Base-by-base conservation (phyloP, 2,888 invertebrate genomes). In the Lepidocyrtinus sp. region DNA sequence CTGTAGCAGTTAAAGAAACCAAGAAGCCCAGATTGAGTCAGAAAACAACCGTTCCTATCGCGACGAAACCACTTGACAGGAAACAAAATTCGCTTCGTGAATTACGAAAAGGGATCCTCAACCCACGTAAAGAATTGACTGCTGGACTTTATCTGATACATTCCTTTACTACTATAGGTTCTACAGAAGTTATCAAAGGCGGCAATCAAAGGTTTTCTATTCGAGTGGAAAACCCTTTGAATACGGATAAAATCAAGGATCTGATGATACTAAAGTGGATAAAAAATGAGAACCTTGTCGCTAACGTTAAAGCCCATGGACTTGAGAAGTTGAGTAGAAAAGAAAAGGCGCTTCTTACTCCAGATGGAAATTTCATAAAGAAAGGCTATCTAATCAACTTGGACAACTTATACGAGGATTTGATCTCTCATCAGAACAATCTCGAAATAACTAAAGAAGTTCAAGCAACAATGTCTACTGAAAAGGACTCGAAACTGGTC, bases 221-320 rank as follows among this genome's bases (percentile, higher is more conserved):
- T 5, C 17, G 45, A 1, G 26, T 26, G 0, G 36, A 27, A 2
- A 75, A 68, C 21, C 55, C 69, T 1, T 50, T 68, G 46, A 22
- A 62, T 12, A 2, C 17, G 1, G 17, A 17, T 21, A 36, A 71
- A 46, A 27, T 68, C 0, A 72, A 68, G 25, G 22, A 67, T 0
- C 17, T 21, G 3, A 36, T 72, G 63, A 72, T 15, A 25, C 21
- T 36, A 1, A 65, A 78, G 12, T 62, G 55, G 46, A 67, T 78
- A 1, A n/a, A 46, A 19, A 62, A 67, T 17, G 27, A 46, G 3
- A 78, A 72, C 21, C 15, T 12, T 19, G 21, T 62, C 2, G 78
- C 78, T 17, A 62, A 46, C 19, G 17, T 1, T 5, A 27, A 24
- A 17, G 78, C 78, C 19, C 78, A 72, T 50, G 78, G 78, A 12